Evolutionary conservation across 2,797 vertebrate species (phyloP).

Genomic region (Enteromius viviparus): DNA sequence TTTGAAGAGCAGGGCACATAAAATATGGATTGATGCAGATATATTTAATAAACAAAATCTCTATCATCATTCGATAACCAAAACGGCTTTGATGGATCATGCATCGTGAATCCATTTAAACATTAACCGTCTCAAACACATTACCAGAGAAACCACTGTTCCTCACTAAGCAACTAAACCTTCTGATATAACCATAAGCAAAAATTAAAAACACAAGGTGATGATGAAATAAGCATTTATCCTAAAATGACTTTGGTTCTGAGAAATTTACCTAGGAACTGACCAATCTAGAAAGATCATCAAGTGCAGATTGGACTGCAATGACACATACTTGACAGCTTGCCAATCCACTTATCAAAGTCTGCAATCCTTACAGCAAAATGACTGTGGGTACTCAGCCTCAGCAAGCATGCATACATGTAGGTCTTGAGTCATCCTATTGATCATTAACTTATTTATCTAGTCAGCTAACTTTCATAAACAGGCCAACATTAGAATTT

Average conservation of each 20-base stretch:
- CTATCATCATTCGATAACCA: neutral
- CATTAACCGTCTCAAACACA: neutral
- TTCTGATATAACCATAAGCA: neutral
- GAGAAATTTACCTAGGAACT: neutral
- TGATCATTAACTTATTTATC: slow-evolving; percentile 38
- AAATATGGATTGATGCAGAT: neutral
- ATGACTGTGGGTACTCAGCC: neutral
- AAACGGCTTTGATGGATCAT: neutral
- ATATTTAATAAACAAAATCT: neutral
- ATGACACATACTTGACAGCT: slow-evolving; percentile 27
- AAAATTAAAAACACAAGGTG: neutral
- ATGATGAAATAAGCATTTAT: slow-evolving; percentile 12
- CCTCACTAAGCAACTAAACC: neutral
- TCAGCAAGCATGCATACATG: slow-evolving; percentile 14
- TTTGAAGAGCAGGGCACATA: neutral
- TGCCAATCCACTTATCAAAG: neutral
- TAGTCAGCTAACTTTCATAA: slow-evolving; percentile 13
- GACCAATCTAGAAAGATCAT: slow-evolving; percentile 21
- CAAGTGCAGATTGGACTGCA: neutral
- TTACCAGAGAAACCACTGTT: slow-evolving; percentile 17
- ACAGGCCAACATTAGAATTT: neutral
- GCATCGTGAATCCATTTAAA: neutral
- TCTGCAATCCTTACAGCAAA: slow-evolving; percentile 6
- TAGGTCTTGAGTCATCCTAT: slow-evolving; percentile 33
- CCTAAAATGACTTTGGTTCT: neutral